A percentile compares a stretch with the other conserved stretches of the same genome.
These are phyloP conservation scores for Nettapus auritus DNA, from an alignment of 2,113 vertebrate genomes.

Conservation along the genomic window DNA sequence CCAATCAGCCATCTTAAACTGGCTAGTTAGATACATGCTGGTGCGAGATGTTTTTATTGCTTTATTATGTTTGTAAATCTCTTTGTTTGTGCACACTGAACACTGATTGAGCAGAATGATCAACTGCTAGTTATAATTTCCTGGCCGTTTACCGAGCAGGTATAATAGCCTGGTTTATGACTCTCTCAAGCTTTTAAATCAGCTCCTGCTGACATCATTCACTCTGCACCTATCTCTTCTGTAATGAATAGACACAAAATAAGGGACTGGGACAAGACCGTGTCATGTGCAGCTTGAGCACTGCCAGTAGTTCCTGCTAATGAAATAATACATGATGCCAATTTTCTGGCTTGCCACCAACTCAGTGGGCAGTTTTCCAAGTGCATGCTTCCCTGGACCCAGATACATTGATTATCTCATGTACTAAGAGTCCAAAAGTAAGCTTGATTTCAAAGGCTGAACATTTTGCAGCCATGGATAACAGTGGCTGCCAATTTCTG, in stretches of 20 bases:
- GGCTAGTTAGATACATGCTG: background rate
- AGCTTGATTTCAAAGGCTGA: background rate
- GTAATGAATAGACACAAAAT: conserved; percentile 14
- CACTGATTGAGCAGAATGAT: conserved; percentile 38
- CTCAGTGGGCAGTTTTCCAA: background rate
- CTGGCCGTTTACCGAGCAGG: background rate
- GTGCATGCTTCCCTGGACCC: background rate
- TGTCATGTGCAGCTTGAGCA: background rate
- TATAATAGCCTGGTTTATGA: background rate
- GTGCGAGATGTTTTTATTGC: conserved; percentile 53
- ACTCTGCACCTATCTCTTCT: conserved; percentile 30
- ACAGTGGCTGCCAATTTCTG: background rate
- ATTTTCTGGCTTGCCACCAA: background rate
- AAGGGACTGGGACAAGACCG: background rate
- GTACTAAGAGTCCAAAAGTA: background rate
- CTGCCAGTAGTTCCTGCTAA: conserved; percentile 19
- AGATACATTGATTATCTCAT: background rate
- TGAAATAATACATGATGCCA: conserved; percentile 41
- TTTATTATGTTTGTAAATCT: conserved; percentile 60
- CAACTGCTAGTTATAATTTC: conserved; percentile 18
- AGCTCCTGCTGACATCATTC: conserved; percentile 13
- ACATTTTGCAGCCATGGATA: background rate
- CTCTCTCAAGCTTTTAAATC: conserved; percentile 6
- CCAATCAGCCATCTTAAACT: conserved; percentile 44
- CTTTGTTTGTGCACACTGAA: conserved; percentile 41